phyloP scores from a whole-genome alignment of 2,113 vertebrate species.

The Coptodon rendalli region DNA sequence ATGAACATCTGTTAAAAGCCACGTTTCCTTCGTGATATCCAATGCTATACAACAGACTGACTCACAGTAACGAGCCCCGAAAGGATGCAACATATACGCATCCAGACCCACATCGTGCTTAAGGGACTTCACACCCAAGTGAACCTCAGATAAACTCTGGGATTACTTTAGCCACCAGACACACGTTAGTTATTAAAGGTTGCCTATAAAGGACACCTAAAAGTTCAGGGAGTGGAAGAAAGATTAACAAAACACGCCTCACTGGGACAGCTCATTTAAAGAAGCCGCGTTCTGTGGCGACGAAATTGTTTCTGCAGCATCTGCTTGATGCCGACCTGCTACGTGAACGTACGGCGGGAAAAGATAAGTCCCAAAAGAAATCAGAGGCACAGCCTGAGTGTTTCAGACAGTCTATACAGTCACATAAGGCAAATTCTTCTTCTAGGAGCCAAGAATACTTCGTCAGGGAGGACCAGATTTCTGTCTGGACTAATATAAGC shows the following conservation, averaged over 20 bases:
- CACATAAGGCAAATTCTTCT: conserved; percentile 43
- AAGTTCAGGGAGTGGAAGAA: conserved; percentile 6
- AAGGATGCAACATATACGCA: background rate
- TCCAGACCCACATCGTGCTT: background rate
- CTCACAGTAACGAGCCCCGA: background rate
- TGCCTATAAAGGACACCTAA: conserved; percentile 6
- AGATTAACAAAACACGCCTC: conserved; percentile 43
- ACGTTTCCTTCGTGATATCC: background rate
- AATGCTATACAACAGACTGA: background rate
- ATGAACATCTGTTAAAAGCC: background rate
- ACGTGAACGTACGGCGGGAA: background rate
- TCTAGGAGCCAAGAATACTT: conserved; percentile 46
- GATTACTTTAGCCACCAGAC: background rate
- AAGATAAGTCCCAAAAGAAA: background rate
- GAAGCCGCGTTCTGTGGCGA: conserved; percentile 7
- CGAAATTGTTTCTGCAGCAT: conserved; percentile 51
- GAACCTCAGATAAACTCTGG: background rate
- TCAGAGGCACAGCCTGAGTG: conserved; percentile 1
- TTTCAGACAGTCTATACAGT: conserved; percentile 18
- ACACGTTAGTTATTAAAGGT: background rate
- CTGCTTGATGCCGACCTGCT: conserved; percentile 52
- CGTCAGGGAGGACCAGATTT: conserved; percentile 48
- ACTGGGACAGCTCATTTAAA: conserved; percentile 35
- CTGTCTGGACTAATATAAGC: conserved; percentile 60
- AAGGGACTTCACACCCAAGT: background rate